A percentile compares a stretch with the other conserved stretches of the same genome.
phyloP scores from a whole-genome alignment of 2,888 invertebrate genomes.

The Tetranychus piercei region DNA sequence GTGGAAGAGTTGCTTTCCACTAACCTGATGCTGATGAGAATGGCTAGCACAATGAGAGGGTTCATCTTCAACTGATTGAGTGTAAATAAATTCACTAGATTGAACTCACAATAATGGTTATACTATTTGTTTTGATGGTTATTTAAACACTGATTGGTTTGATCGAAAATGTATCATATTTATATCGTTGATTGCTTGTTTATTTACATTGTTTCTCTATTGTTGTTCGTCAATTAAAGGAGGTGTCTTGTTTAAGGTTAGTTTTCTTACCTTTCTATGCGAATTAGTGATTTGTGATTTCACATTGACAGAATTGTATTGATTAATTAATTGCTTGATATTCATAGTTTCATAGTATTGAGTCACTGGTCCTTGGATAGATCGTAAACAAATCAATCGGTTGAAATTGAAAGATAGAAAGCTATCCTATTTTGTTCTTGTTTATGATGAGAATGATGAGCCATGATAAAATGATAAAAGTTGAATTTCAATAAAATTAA shows the following conservation, averaged over 20 bases:
- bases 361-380: not conserved
- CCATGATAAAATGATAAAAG: not conserved
- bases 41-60: not conserved
- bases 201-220: not conserved
- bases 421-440: not conserved
- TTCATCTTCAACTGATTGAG: not conserved
- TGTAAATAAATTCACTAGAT: not conserved
- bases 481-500: not conserved
- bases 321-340: not conserved
- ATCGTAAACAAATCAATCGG: not conserved
- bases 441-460: not conserved
- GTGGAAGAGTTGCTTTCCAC: not conserved
- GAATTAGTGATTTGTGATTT: not conserved
- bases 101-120: not conserved
- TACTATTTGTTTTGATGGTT: not conserved
- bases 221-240: not conserved
- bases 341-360: not conserved
- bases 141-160: not conserved
- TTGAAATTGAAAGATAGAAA: not conserved
- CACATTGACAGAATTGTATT: not conserved
- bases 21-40: not conserved
- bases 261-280: not conserved
- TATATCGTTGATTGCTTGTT: not conserved
- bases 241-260: not conserved
- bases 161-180: not conserved